Base-by-base conservation (phyloP, 2,888 invertebrate species). In the Podabrus alpinus region DNA sequence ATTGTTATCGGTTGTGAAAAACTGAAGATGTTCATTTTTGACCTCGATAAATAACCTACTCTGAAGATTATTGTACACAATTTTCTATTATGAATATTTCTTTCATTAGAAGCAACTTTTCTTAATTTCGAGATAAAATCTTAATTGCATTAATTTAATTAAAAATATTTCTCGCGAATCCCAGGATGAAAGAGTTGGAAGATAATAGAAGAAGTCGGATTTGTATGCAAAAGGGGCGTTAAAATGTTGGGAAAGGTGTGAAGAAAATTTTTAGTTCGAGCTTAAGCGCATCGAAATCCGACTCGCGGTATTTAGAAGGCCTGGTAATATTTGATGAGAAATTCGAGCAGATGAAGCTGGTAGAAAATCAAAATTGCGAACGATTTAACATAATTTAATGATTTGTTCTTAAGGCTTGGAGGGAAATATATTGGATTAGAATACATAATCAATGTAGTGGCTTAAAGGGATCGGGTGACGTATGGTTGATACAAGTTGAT, bases 1-100 rank as follows among this genome's bases (percentile, higher is more conserved):
- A 19, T 64, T 64, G 62, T 64, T 64, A 64, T 64, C 17, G 62
- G 19, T 19, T 21, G 17, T 9, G 61, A 64, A 64, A 64, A 64
- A 64, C 45, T 64, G 21, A 9, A 64, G 17, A 21, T 64, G 62
- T 64, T 17, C 21, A 21, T 17, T 19, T 64, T 64, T 64, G 62
- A 64, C 62, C 62, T 64, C 62, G 16, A 64, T 64, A 64, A 64
- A 64, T 64, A 64, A 64, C 62, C 62, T 64, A 64, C 62, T 64
- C 62, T 15, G 21, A 2, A 62, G 21, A 64, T 64, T 64, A 64
- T 21, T 64, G 19, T n/a, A 16, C 17, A 21, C 62, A 17, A 64
- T 64, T 64, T 64, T 64, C 62, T 64, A 64, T 64, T 64, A 21
- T 64, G 21, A 64, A 64, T 64, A 64, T 19, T n/a, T 64, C 19